These are phyloP conservation scores for Callyntrura guangdongensis DNA, from an alignment of 2,888 invertebrate genomes.

Conservation along the genomic window DNA sequence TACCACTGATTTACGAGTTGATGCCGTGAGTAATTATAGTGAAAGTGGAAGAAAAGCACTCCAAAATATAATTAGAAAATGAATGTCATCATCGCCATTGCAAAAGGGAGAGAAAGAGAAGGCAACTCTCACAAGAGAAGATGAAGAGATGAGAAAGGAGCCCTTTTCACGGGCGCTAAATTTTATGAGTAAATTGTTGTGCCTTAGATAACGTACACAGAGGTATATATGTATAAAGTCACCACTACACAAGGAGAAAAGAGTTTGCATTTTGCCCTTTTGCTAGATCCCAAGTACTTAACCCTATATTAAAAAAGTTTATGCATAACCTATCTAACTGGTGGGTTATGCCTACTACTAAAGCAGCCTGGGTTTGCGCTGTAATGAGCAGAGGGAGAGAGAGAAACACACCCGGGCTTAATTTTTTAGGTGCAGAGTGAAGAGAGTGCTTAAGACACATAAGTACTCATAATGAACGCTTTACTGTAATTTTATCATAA, in stretches of 20 bases:
- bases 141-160: neutral
- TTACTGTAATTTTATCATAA: too few relatives aligned
- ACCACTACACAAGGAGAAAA: neutral
- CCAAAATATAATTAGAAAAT: constrained; percentile 70
- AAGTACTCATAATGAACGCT: too few relatives aligned
- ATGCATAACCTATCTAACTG: too few relatives aligned
- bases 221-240: neutral
- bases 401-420: too few relatives aligned
- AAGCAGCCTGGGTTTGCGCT: too few relatives aligned
- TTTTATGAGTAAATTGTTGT: constrained; percentile 42
- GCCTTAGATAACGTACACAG: neutral
- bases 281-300: neutral
- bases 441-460: too few relatives aligned
- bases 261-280: neutral
- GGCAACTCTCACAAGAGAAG: neutral
- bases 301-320: too few relatives aligned
- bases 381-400: too few relatives aligned
- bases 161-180: constrained; percentile 1
- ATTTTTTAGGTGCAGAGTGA: too few relatives aligned
- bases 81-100: constrained; percentile 47
- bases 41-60: constrained; percentile 67
- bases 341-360: too few relatives aligned
- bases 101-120: too few relatives aligned
- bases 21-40: constrained; percentile 74
- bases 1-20: constrained; percentile 76